These are phyloP conservation scores for Nycteola revayana DNA, from an alignment of 2,888 invertebrate genomes.

Conservation along the genomic window DNA sequence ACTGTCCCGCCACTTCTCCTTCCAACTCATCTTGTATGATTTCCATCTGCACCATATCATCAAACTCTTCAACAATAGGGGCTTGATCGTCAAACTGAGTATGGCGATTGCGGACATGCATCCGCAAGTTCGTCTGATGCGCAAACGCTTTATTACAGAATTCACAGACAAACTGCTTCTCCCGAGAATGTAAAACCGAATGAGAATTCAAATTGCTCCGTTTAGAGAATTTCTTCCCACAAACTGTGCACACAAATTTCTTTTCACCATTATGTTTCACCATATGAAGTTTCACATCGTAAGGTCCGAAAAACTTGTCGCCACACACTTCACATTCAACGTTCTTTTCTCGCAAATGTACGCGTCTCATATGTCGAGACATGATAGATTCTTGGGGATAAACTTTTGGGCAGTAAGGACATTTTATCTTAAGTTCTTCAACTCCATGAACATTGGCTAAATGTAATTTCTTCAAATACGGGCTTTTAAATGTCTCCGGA, in stretches of 20 bases:
- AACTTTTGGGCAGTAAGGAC: conserved; percentile 72
- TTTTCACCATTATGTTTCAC: conserved; percentile 79
- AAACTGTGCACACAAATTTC: conserved; percentile 80
- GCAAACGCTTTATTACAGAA: conserved; percentile 80
- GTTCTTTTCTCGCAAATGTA: conserved; percentile 76
- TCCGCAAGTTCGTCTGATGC: conserved; percentile 57
- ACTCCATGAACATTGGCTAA: conserved; percentile 68
- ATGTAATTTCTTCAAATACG: conserved; percentile 68
- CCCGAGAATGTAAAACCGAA: conserved; percentile 78
- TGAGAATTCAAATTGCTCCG: conserved; percentile 83
- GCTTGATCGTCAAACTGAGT: conserved; percentile 25
- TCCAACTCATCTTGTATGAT: conserved; percentile 53
- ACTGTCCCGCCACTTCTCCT: conserved; percentile 39
- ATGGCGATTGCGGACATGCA: conserved; percentile 56
- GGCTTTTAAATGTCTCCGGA: conserved; percentile 70
- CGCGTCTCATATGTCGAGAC: conserved; percentile 82
- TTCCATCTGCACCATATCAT: conserved; percentile 53
- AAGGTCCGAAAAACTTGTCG: conserved; percentile 67
- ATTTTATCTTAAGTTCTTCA: conserved; percentile 70
- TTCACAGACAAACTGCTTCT: conserved; percentile 72
- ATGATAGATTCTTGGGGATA: conserved; percentile 80
- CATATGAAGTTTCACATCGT: conserved; percentile 75
- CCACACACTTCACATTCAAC: conserved; percentile 72
- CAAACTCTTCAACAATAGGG: conserved; percentile 35
- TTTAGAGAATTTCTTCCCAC: conserved; percentile 82